Percentiles rank a stretch among this genome's conserved stretches.
These are phyloP conservation scores for Herpetotheres cachinnans DNA, from an alignment of 2,113 vertebrate genomes.

Conservation along the genomic window DNA sequence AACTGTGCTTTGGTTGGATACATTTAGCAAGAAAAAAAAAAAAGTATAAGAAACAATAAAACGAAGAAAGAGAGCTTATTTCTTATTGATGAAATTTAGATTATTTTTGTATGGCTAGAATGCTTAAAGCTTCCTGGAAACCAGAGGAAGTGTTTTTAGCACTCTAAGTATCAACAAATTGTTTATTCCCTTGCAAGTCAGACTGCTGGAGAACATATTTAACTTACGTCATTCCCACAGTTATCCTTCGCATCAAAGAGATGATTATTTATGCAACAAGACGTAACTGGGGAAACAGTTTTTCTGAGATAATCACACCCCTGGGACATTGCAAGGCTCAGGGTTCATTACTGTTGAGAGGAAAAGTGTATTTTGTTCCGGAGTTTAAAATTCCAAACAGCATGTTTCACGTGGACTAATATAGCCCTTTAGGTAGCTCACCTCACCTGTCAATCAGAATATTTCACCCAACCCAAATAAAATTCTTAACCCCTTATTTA, in stretches of 20 bases:
- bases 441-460: not conserved
- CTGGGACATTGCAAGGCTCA: conserved; percentile 44
- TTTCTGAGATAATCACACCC: conserved; percentile 64
- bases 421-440: conserved; percentile 1
- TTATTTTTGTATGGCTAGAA: not conserved
- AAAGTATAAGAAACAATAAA: not conserved
- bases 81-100: not conserved
- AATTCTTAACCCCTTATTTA: conserved; percentile 2
- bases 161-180: conserved; percentile 41
- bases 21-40: not conserved
- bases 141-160: conserved; percentile 12
- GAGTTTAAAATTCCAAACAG: conserved; percentile 37
- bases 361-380: conserved; percentile 36
- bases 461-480: not conserved
- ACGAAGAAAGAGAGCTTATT: not conserved
- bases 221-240: conserved; percentile 48
- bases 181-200: conserved; percentile 53
- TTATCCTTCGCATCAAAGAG: conserved; percentile 61
- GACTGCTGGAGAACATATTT: conserved; percentile 56
- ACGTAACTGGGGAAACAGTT: conserved; percentile 48
- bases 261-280: conserved; percentile 69
- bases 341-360: conserved; percentile 53
- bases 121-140: conserved; percentile 11
- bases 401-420: not conserved
- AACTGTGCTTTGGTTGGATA: not conserved